These are phyloP conservation scores for Ceratotherium simum DNA, from an alignment of 2,113 vertebrate species.

Conservation along the genomic window DNA sequence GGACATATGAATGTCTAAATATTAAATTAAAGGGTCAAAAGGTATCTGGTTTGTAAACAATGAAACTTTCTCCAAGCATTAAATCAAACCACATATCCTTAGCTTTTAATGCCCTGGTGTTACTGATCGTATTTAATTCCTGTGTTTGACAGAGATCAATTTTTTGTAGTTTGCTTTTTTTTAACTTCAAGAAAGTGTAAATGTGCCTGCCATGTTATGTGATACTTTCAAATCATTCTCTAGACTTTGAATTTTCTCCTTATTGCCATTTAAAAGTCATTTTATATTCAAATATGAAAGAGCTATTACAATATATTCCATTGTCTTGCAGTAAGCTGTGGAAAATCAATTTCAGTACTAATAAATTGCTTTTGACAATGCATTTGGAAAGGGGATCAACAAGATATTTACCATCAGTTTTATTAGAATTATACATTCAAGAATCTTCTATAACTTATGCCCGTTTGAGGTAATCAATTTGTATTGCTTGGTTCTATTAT, in stretches of 20 bases:
- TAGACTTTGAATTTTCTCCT: background rate
- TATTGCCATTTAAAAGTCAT: conserved; percentile 12
- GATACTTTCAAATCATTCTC: background rate
- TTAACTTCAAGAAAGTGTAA: conserved; percentile 14
- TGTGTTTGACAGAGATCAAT: background rate
- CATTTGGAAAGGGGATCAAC: background rate
- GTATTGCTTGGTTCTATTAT: background rate
- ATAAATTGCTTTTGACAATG: background rate
- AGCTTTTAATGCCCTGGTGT: background rate
- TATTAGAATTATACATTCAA: conserved; percentile 14
- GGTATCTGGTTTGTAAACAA: background rate
- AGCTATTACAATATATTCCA: background rate
- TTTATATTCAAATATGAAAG: conserved; percentile 43
- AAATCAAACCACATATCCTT: background rate
- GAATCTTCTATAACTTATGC: background rate
- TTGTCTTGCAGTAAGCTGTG: background rate
- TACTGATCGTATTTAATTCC: background rate
- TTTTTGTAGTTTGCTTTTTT: background rate
- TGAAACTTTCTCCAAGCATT: background rate
- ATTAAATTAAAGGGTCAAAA: conserved; percentile 45
- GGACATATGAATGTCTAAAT: conserved; percentile 44
- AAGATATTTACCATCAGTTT: background rate
- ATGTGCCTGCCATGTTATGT: background rate
- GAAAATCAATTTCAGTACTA: conserved; percentile 3
- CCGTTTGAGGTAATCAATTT: background rate